Conservation (phyloP, 2,797 vertebrate species). For the Hippocampus kuda region DNA sequence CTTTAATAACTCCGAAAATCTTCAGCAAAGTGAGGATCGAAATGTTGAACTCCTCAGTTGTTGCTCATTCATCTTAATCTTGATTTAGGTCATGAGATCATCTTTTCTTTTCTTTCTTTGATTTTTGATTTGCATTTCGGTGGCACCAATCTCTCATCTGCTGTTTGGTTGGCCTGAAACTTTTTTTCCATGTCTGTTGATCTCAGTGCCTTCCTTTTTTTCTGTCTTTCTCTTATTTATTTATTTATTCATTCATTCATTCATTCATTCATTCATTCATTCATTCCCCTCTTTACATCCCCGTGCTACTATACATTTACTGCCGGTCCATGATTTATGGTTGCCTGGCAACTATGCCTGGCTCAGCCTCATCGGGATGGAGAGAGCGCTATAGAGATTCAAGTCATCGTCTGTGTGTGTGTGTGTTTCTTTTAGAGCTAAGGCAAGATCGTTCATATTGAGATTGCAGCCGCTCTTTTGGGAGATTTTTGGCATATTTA, state of each 20-base stretch:
- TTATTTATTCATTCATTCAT: too few species aligned
- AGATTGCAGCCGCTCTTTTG: slow-evolving; percentile 12
- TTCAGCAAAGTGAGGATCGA: background rate
- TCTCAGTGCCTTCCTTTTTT: background rate
- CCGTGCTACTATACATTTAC: slow-evolving; percentile 59
- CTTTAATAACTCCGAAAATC: background rate
- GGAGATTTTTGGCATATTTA: background rate
- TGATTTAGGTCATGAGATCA: too few species aligned
- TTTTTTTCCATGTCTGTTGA: background rate
- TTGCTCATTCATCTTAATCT: background rate
- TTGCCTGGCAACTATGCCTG: slow-evolving; percentile 51
- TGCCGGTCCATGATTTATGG: slow-evolving; percentile 56
- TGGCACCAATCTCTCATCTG: slow-evolving; percentile 16
- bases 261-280: too few species aligned
- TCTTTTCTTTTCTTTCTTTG: background rate
- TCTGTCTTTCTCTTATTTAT: slow-evolving; percentile 9
- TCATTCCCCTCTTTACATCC: slow-evolving; percentile 41
- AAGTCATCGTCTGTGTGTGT: background rate
- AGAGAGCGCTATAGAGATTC: slow-evolving; percentile 21
- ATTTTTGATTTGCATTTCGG: background rate
- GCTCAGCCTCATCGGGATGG: slow-evolving; percentile 38
- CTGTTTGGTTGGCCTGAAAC: background rate
- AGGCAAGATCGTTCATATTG: slow-evolving; percentile 18
- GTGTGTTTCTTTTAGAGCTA: slow-evolving; percentile 19
- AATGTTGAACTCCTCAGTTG: background rate